A percentile compares a stretch with the other conserved stretches of the same genome.
These are phyloP conservation scores for Saturnia pavonia DNA, from an alignment of 2,888 invertebrate species.

Conservation along the genomic window DNA sequence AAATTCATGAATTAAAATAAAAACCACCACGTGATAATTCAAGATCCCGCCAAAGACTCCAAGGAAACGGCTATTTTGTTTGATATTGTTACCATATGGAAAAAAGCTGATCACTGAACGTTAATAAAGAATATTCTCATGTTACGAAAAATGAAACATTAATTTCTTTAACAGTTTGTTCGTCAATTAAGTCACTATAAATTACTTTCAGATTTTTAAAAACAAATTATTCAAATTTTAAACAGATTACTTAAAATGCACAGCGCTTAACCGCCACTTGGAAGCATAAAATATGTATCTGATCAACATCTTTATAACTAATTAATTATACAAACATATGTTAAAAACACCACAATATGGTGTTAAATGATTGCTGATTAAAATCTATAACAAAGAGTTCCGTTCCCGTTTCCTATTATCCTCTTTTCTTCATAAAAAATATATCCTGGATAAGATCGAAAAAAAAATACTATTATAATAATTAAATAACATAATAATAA, in stretches of 20 bases:
- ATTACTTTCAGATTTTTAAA: neutral
- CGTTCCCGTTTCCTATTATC: neutral
- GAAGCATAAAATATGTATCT: conserved; percentile 14
- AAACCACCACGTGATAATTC: too few species aligned
- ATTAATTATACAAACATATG: conserved; percentile 12
- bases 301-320: conserved; percentile 5
- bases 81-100: too few species aligned
- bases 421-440: neutral
- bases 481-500: conserved; percentile 27
- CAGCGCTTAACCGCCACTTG: neutral
- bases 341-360: conserved; percentile 17
- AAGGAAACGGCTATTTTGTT: too few species aligned
- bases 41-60: too few species aligned
- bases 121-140: neutral
- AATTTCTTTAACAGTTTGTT: neutral
- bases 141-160: neutral
- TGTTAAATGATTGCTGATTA: conserved; percentile 17
- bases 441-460: neutral
- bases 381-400: conserved; percentile 36
- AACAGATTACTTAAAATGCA: neutral
- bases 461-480: neutral
- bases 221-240: neutral
- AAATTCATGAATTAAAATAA: too few species aligned
- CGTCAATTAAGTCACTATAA: neutral
- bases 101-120: neutral